Evolutionary conservation across 2,888 invertebrate species (phyloP), one percentile per base, ranked within the genome.

Genomic region (Ophion slaviceki): DNA sequence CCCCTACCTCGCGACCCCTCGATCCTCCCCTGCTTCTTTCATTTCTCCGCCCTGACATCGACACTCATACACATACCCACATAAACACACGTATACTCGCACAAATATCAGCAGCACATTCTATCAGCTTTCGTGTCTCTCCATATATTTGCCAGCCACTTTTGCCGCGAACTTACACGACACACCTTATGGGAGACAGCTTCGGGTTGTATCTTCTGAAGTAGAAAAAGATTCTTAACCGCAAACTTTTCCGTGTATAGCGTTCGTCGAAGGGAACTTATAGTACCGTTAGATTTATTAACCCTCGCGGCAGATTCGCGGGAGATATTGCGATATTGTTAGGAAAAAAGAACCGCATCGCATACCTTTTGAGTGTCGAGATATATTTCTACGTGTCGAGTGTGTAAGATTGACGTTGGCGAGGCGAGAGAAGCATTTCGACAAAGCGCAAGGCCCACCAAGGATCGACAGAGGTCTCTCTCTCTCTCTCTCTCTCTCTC

Each of bases 261-360:
- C 67, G 28, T 66, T 67, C 40, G 76, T 76, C 71, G 80, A 82
- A 82, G 40, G 61, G 53, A 67, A 72, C 82, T 77, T 80, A 61
- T 76, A 59, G 64, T 67, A 76, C 47, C 67, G 64, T 53, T n/a
- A 82, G 82, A 86, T 86, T 86, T 86, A 86, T 85, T 74, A 85
- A 72, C 71, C 61, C 40, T 45, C 66, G 45, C 20, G 10, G n/a
- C 75, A 70, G 80, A 82, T 76, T 57, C 36, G 36, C 36, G 36
- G 14, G 28, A 20, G 78, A 59, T 74, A 82, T 85, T 82, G 74
- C 75, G 77, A 81, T 81, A 64, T 79, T 75, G 59, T 45, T 66
- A 57, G 17, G 53, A 28, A 79, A 62, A 79, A 68, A 70, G 68
- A 79, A 61, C 61, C 2, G 28, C 20, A 68, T 70, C 45, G 53